Conservation (phyloP, 53 echinoderm and acorn worm genomes). For the Arbacia lixula region DNA sequence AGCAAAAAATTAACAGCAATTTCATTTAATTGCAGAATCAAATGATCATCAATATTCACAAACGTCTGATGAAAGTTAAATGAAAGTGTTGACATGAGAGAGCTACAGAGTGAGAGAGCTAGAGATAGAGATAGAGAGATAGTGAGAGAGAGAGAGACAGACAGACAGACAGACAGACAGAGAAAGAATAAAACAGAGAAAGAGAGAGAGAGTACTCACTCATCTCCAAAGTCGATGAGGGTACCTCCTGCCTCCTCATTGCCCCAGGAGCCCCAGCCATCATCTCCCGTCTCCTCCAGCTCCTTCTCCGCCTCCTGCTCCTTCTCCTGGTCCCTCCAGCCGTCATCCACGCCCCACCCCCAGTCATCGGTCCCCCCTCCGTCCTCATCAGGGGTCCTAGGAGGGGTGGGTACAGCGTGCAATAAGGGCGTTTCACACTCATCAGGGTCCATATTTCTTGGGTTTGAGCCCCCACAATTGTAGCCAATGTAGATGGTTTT, state of each 20-base stretch:
- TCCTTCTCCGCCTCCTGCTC: constrained; percentile 29
- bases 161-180: too few relatives aligned
- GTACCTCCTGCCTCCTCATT: constrained; percentile 70
- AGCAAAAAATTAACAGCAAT: too few relatives aligned
- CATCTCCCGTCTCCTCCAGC: constrained; percentile 40
- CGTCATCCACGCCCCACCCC: constrained; percentile 76
- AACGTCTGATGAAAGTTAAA: too few relatives aligned
- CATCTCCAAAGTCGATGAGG: constrained; percentile 69
- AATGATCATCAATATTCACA: too few relatives aligned
- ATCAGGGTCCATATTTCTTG: constrained; percentile 86
- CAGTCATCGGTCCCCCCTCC: constrained; percentile 60
- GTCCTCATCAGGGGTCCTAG: constrained; percentile 61
- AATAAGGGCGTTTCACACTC: constrained; percentile 96
- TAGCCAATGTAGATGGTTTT: neutral
- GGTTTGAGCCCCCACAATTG: too few relatives aligned
- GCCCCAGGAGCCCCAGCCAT: constrained; percentile 87
- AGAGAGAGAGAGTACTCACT: too few relatives aligned
- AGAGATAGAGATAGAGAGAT: too few relatives aligned
- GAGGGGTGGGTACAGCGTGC: constrained; percentile 82
- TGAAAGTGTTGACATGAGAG: too few relatives aligned
- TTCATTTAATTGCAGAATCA: too few relatives aligned
- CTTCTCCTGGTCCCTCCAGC: constrained; percentile 60
- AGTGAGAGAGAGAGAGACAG: too few relatives aligned
- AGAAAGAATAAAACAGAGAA: too few relatives aligned
- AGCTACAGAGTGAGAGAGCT: too few relatives aligned